phyloP scores from a whole-genome alignment of 2,888 invertebrate genomes.

The Sepioteuthis lessoniana region DNA sequence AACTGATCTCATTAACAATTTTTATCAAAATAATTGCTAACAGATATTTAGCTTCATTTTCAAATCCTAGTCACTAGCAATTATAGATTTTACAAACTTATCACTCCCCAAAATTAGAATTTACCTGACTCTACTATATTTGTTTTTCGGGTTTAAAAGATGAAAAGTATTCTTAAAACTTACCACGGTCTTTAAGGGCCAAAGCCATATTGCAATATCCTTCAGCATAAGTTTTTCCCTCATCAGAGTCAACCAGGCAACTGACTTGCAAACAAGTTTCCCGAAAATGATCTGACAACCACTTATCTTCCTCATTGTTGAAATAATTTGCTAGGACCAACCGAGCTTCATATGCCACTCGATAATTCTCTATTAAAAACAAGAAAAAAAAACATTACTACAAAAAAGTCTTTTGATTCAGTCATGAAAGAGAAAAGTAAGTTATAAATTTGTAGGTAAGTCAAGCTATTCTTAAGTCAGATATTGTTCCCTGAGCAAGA shows the following conservation, averaged over 20 bases:
- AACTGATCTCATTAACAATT: too few relatives aligned
- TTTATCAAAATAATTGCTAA: too few relatives aligned
- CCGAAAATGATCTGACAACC: conserved; percentile 74
- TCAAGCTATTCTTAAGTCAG: too few relatives aligned
- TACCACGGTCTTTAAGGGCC: conserved; percentile 72
- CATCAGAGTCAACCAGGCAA: conserved; percentile 60
- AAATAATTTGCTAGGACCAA: conserved; percentile 72
- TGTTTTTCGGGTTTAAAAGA: not conserved
- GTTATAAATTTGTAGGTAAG: too few relatives aligned
- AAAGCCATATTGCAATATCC: conserved; percentile 73
- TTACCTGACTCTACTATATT: not conserved
- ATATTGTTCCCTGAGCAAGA: too few relatives aligned
- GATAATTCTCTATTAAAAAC: conserved; percentile 63
- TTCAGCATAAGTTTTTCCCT: conserved; percentile 70
- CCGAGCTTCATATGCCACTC: conserved; percentile 68
- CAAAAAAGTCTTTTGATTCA: not conserved
- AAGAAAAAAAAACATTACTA: not conserved
- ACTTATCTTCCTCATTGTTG: conserved; percentile 71
- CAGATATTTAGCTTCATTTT: too few relatives aligned
- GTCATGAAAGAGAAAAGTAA: too few relatives aligned
- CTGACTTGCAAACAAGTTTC: conserved; percentile 69
- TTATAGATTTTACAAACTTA: too few relatives aligned
- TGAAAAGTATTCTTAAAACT: conserved; percentile 44
- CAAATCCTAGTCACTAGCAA: too few relatives aligned
- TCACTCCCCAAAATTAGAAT: too few relatives aligned